Base-by-base conservation (phyloP, 2,113 vertebrate genomes). In the Phodopus roborovskii region DNA sequence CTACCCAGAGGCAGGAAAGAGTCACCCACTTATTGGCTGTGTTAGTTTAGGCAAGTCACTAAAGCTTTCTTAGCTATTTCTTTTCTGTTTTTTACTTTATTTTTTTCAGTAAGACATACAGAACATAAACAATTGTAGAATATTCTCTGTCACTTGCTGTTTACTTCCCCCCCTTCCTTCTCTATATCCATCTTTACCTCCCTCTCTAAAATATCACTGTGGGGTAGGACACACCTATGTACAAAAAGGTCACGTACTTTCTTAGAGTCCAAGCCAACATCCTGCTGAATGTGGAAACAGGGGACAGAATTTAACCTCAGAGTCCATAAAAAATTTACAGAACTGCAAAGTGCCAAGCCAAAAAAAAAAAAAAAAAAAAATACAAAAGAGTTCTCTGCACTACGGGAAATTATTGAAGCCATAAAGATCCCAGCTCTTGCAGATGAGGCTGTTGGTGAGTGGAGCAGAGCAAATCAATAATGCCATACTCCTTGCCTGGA, bases 361-460 rank as follows among this genome's bases (percentile, higher is more conserved):
- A 45, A 45, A 45, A 45, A 45, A 56, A 56, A 45, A 45, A 45
- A 45, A 56, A 56, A 56, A 71, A 97, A 98, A 98, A 98, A 95
- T 94, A 94, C 56, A 97, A 97, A 96, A 97, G 97, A 97, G 95
- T 98, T 97, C 96, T 98, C 95, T 98, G 97, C 93, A 94, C 98
- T 98, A 97, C 91, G 97, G 98, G 98, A 98, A 99, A 98, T 98
- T 98, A 98, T 98, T 98, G 98, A 98, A 98, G 98, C 98, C 98
- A 98, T 98, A 98, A 99, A 98, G 98, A 98, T 97, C 98, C 97
- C 98, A 98, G 98, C 94, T 98, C 98, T 98, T 98, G 98, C 98
- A 98, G 98, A 98, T 98, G 98, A 98, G 97, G 96, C 97, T 96
- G 95, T 96, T 97, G 97, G 95, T 96, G 97, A 97, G 97, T 95